Evolutionary conservation across 2,888 invertebrate species (phyloP).

Genomic region (Anthoptus insignis): DNA sequence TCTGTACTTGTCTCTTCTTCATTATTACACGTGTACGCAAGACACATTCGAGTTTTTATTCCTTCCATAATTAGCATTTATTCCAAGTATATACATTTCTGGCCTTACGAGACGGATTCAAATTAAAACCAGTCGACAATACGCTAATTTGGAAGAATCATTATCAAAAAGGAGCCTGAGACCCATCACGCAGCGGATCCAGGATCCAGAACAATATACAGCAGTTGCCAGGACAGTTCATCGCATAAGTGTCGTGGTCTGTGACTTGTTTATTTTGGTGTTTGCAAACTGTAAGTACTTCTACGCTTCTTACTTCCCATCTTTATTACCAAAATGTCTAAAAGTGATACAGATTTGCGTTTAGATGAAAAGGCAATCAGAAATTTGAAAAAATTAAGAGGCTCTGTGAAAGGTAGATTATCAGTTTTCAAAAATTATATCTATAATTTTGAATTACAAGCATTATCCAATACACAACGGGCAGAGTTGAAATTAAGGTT

Average conservation of each 20-base stretch:
- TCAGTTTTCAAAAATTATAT: neutral
- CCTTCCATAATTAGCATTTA: too few relatives aligned
- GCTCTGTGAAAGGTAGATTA: neutral
- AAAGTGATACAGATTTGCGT: neutral
- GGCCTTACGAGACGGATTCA: too few relatives aligned
- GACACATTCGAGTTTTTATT: too few relatives aligned
- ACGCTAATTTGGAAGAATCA: too few relatives aligned
- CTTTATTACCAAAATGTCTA: constrained; percentile 5
- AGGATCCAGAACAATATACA: too few relatives aligned
- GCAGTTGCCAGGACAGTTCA: too few relatives aligned
- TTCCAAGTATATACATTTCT: too few relatives aligned
- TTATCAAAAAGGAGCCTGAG: too few relatives aligned
- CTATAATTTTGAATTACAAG: neutral
- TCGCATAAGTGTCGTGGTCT: neutral
- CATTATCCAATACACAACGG: neutral
- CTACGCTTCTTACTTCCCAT: neutral
- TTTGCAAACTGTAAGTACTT: constrained; percentile 2
- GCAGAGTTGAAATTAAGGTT: neutral
- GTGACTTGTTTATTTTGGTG: neutral
- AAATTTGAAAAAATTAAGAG: neutral
- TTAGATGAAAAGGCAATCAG: neutral
- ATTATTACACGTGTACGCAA: too few relatives aligned
- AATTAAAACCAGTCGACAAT: too few relatives aligned
- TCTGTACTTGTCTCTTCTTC: too few relatives aligned
- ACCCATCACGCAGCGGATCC: too few relatives aligned